These are phyloP conservation scores for Parus major DNA, from an alignment of 2,113 vertebrate genomes.

Conservation along the genomic window DNA sequence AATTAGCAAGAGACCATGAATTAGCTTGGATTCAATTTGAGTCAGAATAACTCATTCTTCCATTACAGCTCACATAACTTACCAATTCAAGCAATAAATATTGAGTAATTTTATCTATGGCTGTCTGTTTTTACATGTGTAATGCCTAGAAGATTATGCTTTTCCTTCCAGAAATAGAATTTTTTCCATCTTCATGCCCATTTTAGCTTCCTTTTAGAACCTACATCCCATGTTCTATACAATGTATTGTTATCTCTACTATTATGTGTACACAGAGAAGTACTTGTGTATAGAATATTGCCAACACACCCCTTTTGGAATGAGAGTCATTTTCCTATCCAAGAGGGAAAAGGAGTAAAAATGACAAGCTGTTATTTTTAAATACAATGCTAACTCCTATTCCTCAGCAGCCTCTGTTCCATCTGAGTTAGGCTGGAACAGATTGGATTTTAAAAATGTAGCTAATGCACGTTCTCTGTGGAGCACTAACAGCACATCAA, in stretches of 20 bases:
- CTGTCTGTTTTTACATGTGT: background rate
- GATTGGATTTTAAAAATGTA: fast-evolving
- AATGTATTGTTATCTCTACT: background rate
- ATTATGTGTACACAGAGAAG: too few relatives aligned
- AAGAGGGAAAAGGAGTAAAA: background rate
- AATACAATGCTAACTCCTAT: background rate
- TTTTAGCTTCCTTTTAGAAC: background rate
- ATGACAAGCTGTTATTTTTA: background rate
- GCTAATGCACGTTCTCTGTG: fast-evolving
- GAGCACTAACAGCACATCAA: background rate
- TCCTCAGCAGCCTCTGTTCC: background rate
- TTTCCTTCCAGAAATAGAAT: background rate
- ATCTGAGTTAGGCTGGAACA: background rate
- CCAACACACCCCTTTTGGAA: background rate
- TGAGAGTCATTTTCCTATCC: background rate
- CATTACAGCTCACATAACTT: background rate
- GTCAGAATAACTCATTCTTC: background rate
- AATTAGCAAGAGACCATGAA: background rate
- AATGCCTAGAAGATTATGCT: background rate
- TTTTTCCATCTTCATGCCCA: background rate
- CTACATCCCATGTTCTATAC: background rate
- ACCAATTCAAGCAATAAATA: background rate
- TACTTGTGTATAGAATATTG: background rate
- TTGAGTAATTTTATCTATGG: fast-evolving
- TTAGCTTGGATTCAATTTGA: background rate